Percentiles rank a stretch among this genome's conserved stretches.
These are phyloP conservation scores for Venusia cambrica DNA, from an alignment of 2,888 invertebrate species.

Conservation along the genomic window DNA sequence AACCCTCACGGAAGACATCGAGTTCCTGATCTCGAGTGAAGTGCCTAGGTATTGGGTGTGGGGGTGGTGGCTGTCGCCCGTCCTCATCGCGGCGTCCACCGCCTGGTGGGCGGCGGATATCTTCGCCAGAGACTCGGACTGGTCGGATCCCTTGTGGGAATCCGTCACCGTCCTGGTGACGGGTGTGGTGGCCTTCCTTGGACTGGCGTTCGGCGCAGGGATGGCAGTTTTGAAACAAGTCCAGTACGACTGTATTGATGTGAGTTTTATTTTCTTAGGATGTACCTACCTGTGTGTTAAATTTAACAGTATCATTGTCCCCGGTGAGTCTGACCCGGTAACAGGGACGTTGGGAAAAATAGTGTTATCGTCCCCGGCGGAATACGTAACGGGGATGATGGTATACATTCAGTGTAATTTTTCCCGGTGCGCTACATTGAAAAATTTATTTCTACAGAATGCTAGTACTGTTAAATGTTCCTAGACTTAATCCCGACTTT, in stretches of 20 bases:
- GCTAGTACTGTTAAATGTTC: no score
- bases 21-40: slow-evolving; percentile 51
- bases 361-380: no score
- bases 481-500: no score
- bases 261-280: slow-evolving; percentile 33
- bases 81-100: slow-evolving; percentile 38
- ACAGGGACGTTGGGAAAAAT: no score
- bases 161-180: slow-evolving; percentile 35
- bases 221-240: slow-evolving; percentile 54
- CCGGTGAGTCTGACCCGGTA: no score
- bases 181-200: slow-evolving; percentile 25
- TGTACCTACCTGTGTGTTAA: no score
- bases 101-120: slow-evolving; percentile 51
- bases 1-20: slow-evolving; percentile 56
- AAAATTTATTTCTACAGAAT: no score
- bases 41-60: slow-evolving; percentile 49
- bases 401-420: no score
- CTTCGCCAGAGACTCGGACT: slow-evolving; percentile 29
- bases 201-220: slow-evolving; percentile 40
- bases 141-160: slow-evolving; percentile 46
- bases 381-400: no score
- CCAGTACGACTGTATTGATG: slow-evolving; percentile 54
- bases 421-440: no score
- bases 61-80: slow-evolving; percentile 55
- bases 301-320: no score